Conservation (phyloP, 2,888 invertebrate genomes). For the Athalia circularis region DNA sequence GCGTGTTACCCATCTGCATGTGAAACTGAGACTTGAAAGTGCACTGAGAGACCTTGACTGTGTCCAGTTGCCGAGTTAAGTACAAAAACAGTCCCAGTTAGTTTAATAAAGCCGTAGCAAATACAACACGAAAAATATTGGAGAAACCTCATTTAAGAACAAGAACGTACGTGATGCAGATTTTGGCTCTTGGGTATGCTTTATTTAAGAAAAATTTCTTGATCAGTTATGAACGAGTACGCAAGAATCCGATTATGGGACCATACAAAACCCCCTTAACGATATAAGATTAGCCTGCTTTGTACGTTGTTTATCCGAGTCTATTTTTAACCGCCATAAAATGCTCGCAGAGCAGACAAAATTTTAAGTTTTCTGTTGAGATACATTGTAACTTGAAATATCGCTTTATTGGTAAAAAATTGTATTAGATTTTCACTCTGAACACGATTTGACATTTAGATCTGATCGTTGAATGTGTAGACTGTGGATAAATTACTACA, state of each 20-base stretch:
- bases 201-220: neutral
- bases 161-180: no score
- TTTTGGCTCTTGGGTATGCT: no score
- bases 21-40: slow-evolving; percentile 14
- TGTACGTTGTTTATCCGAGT: neutral
- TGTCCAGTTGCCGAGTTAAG: slow-evolving; percentile 23
- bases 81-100: neutral
- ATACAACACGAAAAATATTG: neutral
- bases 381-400: neutral
- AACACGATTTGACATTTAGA: neutral
- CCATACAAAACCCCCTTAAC: neutral
- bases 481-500: neutral
- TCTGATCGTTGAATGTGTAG: neutral
- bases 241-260: neutral
- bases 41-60: slow-evolving; percentile 37
- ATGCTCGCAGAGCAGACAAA: no score
- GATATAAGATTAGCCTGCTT: neutral
- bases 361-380: neutral
- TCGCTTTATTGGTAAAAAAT: neutral
- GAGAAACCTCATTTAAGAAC: no score
- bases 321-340: neutral
- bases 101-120: neutral
- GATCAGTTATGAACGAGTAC: slow-evolving; percentile 1
- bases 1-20: neutral
- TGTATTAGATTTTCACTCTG: neutral